Evolutionary conservation across 2,113 vertebrate species (phyloP).

Genomic region (Rhadina sibilatrix): DNA sequence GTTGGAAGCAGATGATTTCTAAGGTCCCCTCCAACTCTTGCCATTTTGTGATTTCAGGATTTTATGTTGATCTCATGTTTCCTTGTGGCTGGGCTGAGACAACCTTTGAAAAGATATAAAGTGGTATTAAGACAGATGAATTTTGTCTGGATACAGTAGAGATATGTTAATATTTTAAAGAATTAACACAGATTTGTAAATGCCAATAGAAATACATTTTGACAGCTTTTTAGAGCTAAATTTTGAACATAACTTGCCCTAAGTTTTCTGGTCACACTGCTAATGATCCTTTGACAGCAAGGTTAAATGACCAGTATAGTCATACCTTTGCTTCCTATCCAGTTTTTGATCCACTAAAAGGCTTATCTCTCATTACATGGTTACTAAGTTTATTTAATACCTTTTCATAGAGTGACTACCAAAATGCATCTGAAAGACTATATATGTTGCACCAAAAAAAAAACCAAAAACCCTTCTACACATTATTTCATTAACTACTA

Average conservation of each 20-base stretch:
- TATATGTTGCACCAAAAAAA: background rate
- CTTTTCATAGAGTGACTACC: background rate
- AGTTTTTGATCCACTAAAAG: background rate
- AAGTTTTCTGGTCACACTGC: background rate
- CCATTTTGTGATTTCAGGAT: background rate
- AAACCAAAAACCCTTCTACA: background rate
- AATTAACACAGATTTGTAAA: background rate
- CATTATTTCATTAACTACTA: background rate
- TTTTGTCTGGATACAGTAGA: background rate
- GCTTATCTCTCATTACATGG: background rate
- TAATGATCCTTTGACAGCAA: background rate
- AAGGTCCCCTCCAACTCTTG: background rate
- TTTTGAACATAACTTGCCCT: background rate
- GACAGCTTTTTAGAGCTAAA: background rate
- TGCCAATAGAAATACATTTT: background rate
- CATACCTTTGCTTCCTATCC: background rate
- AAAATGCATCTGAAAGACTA: background rate
- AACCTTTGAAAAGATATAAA: background rate
- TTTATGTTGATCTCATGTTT: background rate
- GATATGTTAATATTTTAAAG: background rate
- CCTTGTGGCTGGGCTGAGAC: background rate
- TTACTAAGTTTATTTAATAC: conserved; percentile 4
- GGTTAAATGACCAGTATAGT: background rate
- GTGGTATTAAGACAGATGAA: background rate
- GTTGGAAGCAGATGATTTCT: background rate